Base-by-base conservation (phyloP, 35 echinoderm and acorn worm genomes). In the Strongylocentrotus purpuratus region DNA sequence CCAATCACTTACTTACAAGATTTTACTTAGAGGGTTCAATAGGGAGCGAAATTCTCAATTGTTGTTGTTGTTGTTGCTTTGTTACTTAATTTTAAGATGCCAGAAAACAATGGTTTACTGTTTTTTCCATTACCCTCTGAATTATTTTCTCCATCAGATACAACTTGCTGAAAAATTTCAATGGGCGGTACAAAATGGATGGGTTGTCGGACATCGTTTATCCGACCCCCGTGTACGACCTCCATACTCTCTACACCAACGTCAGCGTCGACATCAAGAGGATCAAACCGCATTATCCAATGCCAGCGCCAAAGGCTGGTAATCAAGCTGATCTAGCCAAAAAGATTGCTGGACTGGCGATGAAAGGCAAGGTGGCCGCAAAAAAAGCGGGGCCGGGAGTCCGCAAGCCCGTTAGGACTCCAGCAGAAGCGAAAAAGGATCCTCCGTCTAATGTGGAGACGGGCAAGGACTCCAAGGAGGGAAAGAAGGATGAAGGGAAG, bases 191-290 rank as follows among this genome's bases (percentile, higher is more conserved):
- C 93, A 94, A 78, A 20, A 55, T 85, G 52, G 96, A 97, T 48
- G 96, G 96, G 32, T 91, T 97, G 8, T 88, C 12, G 15, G 95
- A 97, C 65, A n/a, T 97, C 32, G 31, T 59, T 9, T 97, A 97
- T 25, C 17, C 46, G 33, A 95, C 50, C 70, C 96, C 96, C 8
- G 86, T 13, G 5, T 93, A 94, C 87, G 86, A 85, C 60, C 58
- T 95, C 31, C 46, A 97, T 65, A 32, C 95, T 20, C 96, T 97
- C 2, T 97, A 95, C 78, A 95, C 95, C 12, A 97, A 97, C 86
- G 94, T 97, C 85, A 48, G 91, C 52, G 96, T 97, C 12, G 86
- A 97, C 46, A 97, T 97, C 33, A 91, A 87, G 33, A 88, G 46
- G 70, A 88, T 97, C 8, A 97, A 95, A 95, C 86, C 87, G 2